A percentile compares a stretch with the other conserved stretches of the same genome.
These are phyloP conservation scores for Dinoponera quadriceps DNA, from an alignment of 1,140 invertebrate genomes.

Conservation along the genomic window DNA sequence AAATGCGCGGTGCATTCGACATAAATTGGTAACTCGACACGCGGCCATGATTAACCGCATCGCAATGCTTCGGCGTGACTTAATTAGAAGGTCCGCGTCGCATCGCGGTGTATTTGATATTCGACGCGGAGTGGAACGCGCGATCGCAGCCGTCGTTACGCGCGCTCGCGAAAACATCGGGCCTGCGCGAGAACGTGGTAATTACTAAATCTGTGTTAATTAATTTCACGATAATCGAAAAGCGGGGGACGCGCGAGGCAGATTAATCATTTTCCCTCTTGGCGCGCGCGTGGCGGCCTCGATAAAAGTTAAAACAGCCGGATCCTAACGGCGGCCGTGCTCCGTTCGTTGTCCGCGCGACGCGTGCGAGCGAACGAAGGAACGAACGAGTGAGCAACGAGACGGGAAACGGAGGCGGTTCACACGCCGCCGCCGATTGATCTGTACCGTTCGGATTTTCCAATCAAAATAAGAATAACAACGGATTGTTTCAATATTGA, in stretches of 20 bases:
- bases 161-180: conserved; percentile 32
- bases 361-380: not conserved
- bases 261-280: conserved; percentile 73
- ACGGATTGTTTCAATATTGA: not conserved
- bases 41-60: conserved; percentile 50
- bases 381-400: conserved; percentile 12
- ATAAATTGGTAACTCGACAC: conserved; percentile 56
- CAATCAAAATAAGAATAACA: conserved; percentile 18
- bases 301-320: conserved; percentile 52
- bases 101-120: conserved; percentile 37
- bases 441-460: not conserved
- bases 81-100: conserved; percentile 42
- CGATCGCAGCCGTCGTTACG: conserved; percentile 20
- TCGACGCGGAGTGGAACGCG: conserved; percentile 14
- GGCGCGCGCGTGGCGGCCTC: conserved; percentile 53
- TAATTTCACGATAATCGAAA: conserved; percentile 74
- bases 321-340: not conserved
- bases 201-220: conserved; percentile 75
- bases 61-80: conserved; percentile 48
- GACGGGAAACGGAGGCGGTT: not conserved
- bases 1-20: conserved; percentile 37
- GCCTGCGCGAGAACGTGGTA: conserved; percentile 50
- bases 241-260: conserved; percentile 42
- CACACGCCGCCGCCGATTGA: not conserved
- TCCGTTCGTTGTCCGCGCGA: not conserved